Evolutionary conservation across 2,113 vertebrate species (phyloP).

Genomic region (Aegithalos caudatus): DNA sequence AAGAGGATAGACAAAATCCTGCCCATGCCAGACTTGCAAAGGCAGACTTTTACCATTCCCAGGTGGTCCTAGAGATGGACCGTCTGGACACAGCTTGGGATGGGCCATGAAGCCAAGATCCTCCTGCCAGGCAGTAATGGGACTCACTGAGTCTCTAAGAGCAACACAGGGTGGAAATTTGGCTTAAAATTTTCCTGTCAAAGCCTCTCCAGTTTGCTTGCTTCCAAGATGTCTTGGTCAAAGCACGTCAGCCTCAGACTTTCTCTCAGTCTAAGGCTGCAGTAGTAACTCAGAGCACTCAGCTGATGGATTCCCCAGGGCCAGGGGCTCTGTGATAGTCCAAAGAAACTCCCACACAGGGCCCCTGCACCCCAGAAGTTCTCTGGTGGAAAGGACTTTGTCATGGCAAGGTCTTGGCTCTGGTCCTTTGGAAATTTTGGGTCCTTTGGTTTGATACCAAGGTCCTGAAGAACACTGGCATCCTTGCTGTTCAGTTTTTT

Average conservation of each 20-base stretch:
- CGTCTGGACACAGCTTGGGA: conserved; percentile 33
- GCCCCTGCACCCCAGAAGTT: background rate
- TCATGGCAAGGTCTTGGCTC: background rate
- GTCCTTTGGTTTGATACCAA: background rate
- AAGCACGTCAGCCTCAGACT: background rate
- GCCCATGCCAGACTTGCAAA: background rate
- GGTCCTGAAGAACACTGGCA: rapidly evolving
- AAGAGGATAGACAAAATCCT: background rate
- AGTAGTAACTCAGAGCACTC: background rate
- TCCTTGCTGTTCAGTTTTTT: background rate
- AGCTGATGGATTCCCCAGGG: background rate
- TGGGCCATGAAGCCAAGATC: background rate
- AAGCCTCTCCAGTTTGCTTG: background rate
- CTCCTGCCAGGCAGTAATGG: conserved; percentile 45
- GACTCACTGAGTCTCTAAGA: background rate
- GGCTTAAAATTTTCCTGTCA: background rate
- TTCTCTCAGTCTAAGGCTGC: background rate
- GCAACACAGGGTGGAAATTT: background rate
- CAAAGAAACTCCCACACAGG: background rate
- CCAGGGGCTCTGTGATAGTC: background rate
- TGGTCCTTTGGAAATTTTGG: background rate
- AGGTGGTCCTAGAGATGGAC: background rate
- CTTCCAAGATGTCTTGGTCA: background rate
- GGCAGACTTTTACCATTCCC: background rate
- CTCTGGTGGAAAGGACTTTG: background rate